Evolutionary conservation across 30 jellyfish, hydroid and myxozoan species (phyloP), one percentile per base, ranked within the genome.

Genomic region (Chironex yamaguchii): DNA sequence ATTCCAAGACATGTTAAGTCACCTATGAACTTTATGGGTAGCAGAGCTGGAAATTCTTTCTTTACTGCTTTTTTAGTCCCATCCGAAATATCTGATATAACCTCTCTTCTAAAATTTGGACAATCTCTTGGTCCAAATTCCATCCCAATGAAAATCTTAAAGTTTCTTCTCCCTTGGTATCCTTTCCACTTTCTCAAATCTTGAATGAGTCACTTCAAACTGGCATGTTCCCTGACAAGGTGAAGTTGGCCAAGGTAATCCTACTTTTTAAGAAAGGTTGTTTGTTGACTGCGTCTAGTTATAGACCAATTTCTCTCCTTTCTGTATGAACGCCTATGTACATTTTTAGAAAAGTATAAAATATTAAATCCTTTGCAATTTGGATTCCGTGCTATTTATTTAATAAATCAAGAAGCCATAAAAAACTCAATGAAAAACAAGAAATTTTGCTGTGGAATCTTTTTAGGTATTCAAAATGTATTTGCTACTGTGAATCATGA

Each of bases 231-330:
- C 96, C 96, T 34, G 87, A 75, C 54, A 49, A 64, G 76, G 65
- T 63, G 87, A 75, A 86, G 36, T 12, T 54, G 63, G 96, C 96
- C 36, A 86, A 86, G 67, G 81, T 86, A 62, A 86, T 76, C 24
- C 96, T 91, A 62, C 78, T 76, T 3, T 80, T 70, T 66, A 86
- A 75, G 58, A 86, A 86, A 76, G 91, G 87, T 51, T 80, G 83
- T 30, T 76, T 83, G 28, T 65, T 64, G 13, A 62, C 80, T 9
- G 87, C 87, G 30, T 42, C 81, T 49, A 76, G 77, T 34, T 86
- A 86, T 36, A 67, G 96, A 62, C 96, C 91, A 2, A 86, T 86
- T 62, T 86, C 91, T 13, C 91, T 86, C 50, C 89, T 86, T 75
- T 76, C 96, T 21, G 87, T 73, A 75, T 23, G 53, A 53, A 27